Percentiles rank a stretch among this genome's conserved stretches.
Conservation (phyloP, 2,113 vertebrate species). For the Alexandromys fortis region DNA sequence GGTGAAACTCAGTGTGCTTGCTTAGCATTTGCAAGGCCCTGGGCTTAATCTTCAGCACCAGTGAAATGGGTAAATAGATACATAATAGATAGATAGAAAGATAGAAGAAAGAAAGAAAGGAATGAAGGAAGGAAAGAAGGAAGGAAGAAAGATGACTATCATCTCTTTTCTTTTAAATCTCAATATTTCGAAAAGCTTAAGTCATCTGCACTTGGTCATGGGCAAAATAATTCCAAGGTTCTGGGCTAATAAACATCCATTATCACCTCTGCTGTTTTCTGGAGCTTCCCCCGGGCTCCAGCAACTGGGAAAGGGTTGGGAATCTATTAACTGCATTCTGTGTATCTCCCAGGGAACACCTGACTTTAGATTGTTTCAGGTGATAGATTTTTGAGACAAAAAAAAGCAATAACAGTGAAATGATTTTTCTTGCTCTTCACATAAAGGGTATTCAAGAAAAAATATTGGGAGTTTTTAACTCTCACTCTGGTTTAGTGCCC, state of each 20-base stretch:
- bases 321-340: background rate
- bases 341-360: background rate
- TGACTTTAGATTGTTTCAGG: background rate
- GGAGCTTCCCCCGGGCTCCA: background rate
- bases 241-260: background rate
- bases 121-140: background rate
- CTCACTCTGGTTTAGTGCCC: background rate
- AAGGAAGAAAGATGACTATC: background rate
- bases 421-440: slow-evolving; percentile 29
- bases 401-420: background rate
- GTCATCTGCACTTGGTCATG: background rate
- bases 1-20: background rate
- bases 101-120: background rate
- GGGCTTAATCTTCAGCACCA: background rate
- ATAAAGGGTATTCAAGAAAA: background rate
- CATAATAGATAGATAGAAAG: background rate
- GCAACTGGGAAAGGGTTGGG: background rate
- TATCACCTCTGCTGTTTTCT: background rate
- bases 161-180: background rate
- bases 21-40: background rate
- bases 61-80: background rate
- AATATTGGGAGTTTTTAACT: background rate
- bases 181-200: background rate
- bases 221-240: slow-evolving; percentile 20
- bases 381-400: background rate